These are phyloP conservation scores for Anagyrus pseudococci DNA, from an alignment of 2,888 invertebrate genomes.

Conservation along the genomic window DNA sequence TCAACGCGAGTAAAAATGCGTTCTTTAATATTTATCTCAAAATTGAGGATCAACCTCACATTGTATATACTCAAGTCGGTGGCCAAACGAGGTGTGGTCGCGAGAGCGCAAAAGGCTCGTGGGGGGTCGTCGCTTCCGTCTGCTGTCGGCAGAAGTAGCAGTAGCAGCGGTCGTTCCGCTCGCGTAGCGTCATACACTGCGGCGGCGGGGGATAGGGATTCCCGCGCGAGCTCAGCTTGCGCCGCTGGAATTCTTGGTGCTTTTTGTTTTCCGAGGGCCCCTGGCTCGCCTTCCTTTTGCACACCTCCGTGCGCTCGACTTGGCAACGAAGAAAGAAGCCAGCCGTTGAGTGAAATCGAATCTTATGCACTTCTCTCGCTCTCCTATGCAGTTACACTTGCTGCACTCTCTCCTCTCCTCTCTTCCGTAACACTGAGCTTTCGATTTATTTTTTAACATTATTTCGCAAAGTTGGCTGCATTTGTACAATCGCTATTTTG, in stretches of 20 bases:
- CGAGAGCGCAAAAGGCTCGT: constrained; percentile 18
- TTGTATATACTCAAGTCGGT: constrained; percentile 12
- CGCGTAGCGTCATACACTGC: constrained; percentile 49
- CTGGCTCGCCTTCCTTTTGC: constrained; percentile 1
- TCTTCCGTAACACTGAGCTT: no score
- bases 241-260: constrained; percentile 36
- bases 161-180: constrained; percentile 35
- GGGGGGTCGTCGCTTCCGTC: constrained; percentile 38
- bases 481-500: no score
- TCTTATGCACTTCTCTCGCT: constrained; percentile 34
- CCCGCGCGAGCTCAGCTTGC: constrained; percentile 42
- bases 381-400: constrained; percentile 28
- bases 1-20: no score
- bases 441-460: no score
- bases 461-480: no score
- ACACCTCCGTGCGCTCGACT: constrained; percentile 32
- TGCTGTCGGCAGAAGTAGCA: no score
- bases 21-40: no score
- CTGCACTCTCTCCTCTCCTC: no score
- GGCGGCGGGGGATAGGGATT: constrained; percentile 44
- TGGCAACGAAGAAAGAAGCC: constrained; percentile 6
- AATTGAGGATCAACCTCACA: no score
- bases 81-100: constrained; percentile 26
- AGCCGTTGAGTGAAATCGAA: constrained; percentile 34
- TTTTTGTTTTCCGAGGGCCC: constrained; percentile 32